phyloP scores from a whole-genome alignment of 1,140 invertebrate genomes.

The Probaryconus sp. region DNA sequence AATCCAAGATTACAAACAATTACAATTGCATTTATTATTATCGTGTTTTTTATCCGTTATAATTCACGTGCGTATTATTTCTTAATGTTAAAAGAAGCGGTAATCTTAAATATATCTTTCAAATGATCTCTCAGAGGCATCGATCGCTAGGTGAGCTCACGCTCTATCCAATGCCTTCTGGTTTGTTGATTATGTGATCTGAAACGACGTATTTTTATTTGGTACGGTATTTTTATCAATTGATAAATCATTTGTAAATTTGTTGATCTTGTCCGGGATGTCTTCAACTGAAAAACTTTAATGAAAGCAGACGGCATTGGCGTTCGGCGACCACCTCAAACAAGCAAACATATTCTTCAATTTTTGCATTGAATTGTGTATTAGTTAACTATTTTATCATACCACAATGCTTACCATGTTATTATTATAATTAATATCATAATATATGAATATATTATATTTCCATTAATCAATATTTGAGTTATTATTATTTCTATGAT shows the following conservation, averaged over 20 bases:
- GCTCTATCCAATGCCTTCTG: conserved; percentile 64
- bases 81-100: conserved; percentile 66
- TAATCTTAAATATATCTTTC: conserved; percentile 72
- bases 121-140: conserved; percentile 76
- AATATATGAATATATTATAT: conserved; percentile 65
- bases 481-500: conserved; percentile 61
- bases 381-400: conserved; percentile 64
- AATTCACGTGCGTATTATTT: conserved; percentile 65
- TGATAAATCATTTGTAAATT: background rate
- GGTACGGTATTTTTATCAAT: conserved; percentile 12
- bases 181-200: too few relatives aligned
- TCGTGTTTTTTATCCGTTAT: conserved; percentile 41
- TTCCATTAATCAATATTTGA: conserved; percentile 60
- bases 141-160: conserved; percentile 63
- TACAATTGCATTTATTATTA: conserved; percentile 61
- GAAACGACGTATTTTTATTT: conserved; percentile 9
- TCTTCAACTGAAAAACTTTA: conserved; percentile 12
- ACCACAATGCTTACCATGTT: conserved; percentile 60
- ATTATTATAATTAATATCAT: conserved; percentile 65
- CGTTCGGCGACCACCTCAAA: conserved; percentile 62
- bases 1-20: conserved; percentile 46
- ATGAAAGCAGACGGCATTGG: conserved; percentile 64
- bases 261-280: background rate
- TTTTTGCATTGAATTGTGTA: conserved; percentile 66
- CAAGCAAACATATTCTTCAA: conserved; percentile 68